phyloP scores from a whole-genome alignment of 1,140 invertebrate genomes.

The Drosophila chauvacae region DNA sequence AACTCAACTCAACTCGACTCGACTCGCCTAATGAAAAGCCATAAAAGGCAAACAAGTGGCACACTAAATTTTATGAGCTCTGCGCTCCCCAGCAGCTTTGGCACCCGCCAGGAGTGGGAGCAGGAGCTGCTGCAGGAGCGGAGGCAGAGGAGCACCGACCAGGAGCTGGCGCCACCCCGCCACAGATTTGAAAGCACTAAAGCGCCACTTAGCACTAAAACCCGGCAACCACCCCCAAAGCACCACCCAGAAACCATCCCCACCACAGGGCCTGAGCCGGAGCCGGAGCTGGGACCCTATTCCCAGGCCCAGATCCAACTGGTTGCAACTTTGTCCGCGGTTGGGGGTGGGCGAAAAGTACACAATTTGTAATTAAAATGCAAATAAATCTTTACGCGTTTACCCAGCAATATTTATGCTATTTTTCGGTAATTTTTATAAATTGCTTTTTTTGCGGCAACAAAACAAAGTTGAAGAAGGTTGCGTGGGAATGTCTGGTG shows the following conservation, averaged over 20 bases:
- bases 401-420: constrained; percentile 25
- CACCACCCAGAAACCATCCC: constrained; percentile 20
- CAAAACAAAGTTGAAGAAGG: neutral
- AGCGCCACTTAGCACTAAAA: constrained; percentile 77
- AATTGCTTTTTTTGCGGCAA: constrained; percentile 41
- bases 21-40: constrained; percentile 73
- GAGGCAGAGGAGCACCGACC: neutral
- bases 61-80: constrained; percentile 73
- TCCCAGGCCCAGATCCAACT: constrained; percentile 29
- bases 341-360: constrained; percentile 7
- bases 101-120: constrained; percentile 14
- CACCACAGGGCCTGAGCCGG: neutral
- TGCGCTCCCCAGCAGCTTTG: constrained; percentile 25
- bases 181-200: constrained; percentile 78
- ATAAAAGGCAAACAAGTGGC: constrained; percentile 81
- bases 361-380: constrained; percentile 76
- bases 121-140: neutral
- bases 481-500: neutral
- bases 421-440: constrained; percentile 54
- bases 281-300: neutral
- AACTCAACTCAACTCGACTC: constrained; percentile 28
- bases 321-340: constrained; percentile 28
- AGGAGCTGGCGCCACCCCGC: constrained; percentile 17
- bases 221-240: constrained; percentile 17
- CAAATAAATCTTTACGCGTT: constrained; percentile 72